Base-by-base conservation (phyloP, 2,888 invertebrate species). In the Pachydiplax longipennis region DNA sequence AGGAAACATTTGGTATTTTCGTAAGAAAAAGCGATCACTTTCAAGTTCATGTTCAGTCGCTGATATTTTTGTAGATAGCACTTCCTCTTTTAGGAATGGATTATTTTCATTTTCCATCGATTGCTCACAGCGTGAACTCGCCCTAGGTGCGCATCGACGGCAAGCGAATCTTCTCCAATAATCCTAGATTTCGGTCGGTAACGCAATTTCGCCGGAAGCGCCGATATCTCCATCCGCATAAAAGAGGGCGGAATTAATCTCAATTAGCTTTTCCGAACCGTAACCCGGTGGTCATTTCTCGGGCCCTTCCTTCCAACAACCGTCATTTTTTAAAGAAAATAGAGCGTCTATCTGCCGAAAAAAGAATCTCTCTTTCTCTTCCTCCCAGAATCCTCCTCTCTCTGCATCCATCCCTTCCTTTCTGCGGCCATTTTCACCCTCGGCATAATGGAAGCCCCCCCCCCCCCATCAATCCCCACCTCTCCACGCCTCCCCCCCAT, bases 391-490 rank as follows among this genome's bases (percentile, higher is more conserved):
- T 53, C 82, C 25, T 4, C 82, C 25, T 22, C 53, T 15, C 53
- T 18, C 53, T 31, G 31, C 13, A 53, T 48, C 82, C 31, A 44
- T 53, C 18, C 53, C 31, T 53, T 31, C 53, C 82, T 44, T 82
- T 82, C 82, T 44, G 48, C 82, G 48, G 31, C 83, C 35, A 25
- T 83, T 83, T 83, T 58, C 83, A 35, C 58, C 83, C 53, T 58
- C 31, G 25, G 83, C 83, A 35, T 61, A 87, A 87, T 61, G 87
- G 61, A 35, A 87, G 58, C 15, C 61, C 53, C 48, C 25, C 3
- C 48, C 83, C 53, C 48, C 13, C 83, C 53, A 53, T 83, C 83
- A 31, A 83, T 31, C 31, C 25, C 53, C 53, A 18, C 25, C 25
- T 25, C 65, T 58, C 58, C 8, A 4, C 83, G 31, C 4, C 31